Evolutionary conservation across 1,140 invertebrate species (phyloP).

Genomic region (Thalassaphorura encarpata): DNA sequence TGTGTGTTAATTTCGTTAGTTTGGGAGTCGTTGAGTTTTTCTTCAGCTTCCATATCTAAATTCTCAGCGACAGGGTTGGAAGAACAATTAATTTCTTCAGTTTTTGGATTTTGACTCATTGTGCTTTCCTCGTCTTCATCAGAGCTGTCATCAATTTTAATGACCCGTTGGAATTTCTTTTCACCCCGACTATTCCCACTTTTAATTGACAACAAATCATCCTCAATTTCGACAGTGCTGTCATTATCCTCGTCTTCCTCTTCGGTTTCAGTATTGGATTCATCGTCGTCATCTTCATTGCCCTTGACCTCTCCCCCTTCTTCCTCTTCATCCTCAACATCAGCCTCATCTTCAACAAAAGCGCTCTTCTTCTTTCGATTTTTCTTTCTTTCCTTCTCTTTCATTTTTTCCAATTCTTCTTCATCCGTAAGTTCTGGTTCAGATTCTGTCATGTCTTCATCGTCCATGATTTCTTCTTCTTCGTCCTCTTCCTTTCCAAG

Average conservation of each 20-base stretch:
- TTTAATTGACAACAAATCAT: constrained; percentile 36
- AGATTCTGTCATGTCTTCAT: constrained; percentile 35
- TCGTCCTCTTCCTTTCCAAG: constrained; percentile 40
- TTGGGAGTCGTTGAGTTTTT: too few relatives aligned
- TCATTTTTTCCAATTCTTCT: constrained; percentile 31
- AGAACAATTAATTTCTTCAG: too few relatives aligned
- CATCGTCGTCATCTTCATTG: constrained; percentile 36
- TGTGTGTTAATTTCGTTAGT: too few relatives aligned
- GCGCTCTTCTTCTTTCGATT: constrained; percentile 10
- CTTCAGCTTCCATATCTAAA: too few relatives aligned
- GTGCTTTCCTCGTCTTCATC: too few relatives aligned
- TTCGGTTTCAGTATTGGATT: constrained; percentile 39
- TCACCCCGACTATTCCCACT: too few relatives aligned
- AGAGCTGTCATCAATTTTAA: too few relatives aligned
- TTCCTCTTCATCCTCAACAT: constrained; percentile 36
- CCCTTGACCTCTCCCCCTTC: constrained; percentile 37
- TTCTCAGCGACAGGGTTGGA: too few relatives aligned
- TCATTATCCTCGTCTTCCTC: constrained; percentile 36
- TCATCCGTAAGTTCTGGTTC: constrained; percentile 39
- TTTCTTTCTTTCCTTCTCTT: constrained; percentile 4
- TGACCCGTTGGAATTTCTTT: too few relatives aligned
- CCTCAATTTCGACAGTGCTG: constrained; percentile 26
- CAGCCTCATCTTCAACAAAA: constrained; percentile 36
- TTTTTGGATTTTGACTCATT: too few relatives aligned
- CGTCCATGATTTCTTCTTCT: constrained; percentile 37